Evolutionary conservation across 1,140 invertebrate genomes (phyloP).

Genomic region (Zelostemma sp.): DNA sequence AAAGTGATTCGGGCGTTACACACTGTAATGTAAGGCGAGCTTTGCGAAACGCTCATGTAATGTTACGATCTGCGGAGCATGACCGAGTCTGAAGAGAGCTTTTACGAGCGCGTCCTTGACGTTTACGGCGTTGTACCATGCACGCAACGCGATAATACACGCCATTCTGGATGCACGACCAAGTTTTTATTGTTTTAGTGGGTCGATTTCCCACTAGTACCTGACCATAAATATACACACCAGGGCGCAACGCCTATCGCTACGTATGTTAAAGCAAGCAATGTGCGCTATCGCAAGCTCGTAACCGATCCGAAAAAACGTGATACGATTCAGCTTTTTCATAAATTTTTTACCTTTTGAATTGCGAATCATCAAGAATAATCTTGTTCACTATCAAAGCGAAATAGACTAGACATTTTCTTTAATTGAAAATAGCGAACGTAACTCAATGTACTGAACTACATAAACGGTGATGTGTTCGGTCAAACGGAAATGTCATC

Average conservation of each 20-base stretch:
- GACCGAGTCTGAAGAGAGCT: conserved; percentile 4
- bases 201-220: conserved; percentile 44
- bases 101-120: conserved; percentile 29
- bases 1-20: conserved; percentile 30
- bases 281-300: neutral
- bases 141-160: conserved; percentile 36
- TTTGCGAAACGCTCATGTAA: conserved; percentile 21
- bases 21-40: conserved; percentile 13
- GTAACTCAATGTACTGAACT: too few relatives aligned
- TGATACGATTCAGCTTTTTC: neutral
- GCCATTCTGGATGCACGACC: conserved; percentile 23
- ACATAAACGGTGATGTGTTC: too few relatives aligned
- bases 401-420: too few relatives aligned
- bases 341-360: too few relatives aligned
- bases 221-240: conserved; percentile 53
- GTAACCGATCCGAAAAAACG: neutral
- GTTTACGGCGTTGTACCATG: conserved; percentile 24
- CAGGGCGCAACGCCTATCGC: conserved; percentile 25
- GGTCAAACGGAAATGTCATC: too few relatives aligned
- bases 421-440: too few relatives aligned
- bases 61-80: conserved; percentile 13
- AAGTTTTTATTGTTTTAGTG: conserved; percentile 54
- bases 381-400: too few relatives aligned
- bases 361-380: too few relatives aligned
- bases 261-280: conserved; percentile 21